phyloP scores from a whole-genome alignment of 2,888 invertebrate genomes.

The Meloe dianella region DNA sequence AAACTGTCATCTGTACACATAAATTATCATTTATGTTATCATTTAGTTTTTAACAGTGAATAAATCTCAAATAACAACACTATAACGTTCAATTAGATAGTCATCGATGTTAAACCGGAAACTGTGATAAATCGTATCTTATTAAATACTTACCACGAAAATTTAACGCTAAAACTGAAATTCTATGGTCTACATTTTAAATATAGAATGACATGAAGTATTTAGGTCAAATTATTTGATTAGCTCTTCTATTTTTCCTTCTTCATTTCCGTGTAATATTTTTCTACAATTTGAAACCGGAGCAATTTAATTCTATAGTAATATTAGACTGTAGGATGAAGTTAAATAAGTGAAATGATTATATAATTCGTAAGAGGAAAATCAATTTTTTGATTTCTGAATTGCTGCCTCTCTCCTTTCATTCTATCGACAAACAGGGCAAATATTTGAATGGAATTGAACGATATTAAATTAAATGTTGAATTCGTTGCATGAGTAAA shows the following conservation, averaged over 20 bases:
- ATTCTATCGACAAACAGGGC: background rate
- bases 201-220: background rate
- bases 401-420: background rate
- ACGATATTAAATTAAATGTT: background rate
- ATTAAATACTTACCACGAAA: background rate
- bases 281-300: background rate
- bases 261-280: background rate
- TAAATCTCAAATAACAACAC: background rate
- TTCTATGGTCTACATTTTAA: background rate
- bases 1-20: background rate
- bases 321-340: background rate
- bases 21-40: background rate
- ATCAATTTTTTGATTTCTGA: conserved; percentile 1
- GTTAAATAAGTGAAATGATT: conserved; percentile 1
- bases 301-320: conserved; percentile 1
- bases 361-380: conserved; percentile 9
- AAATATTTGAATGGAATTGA: background rate
- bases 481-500: background rate
- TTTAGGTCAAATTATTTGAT: background rate
- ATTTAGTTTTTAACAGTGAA: background rate
- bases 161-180: no score
- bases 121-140: background rate
- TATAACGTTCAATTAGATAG: background rate
- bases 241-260: background rate
- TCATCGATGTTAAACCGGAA: background rate